Conservation (phyloP, 2,113 vertebrate species). For the Amazona guildingii region DNA sequence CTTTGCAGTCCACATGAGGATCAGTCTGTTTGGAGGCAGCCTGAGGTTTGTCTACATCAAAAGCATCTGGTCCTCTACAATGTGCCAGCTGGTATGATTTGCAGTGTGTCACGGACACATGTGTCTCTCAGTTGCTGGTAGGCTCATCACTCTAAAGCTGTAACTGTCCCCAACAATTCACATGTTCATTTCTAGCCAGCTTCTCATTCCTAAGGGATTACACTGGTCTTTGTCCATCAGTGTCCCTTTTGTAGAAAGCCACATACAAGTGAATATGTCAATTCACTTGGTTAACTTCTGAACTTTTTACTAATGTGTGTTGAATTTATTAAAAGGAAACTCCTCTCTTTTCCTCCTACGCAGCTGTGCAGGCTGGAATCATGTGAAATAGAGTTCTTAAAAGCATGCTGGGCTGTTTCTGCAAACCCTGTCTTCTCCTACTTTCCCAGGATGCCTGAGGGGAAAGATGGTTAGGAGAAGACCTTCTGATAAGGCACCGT, state of each 20-base stretch:
- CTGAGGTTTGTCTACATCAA: background rate
- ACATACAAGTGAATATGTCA: background rate
- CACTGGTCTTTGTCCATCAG: background rate
- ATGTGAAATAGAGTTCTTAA: background rate
- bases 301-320: background rate
- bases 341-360: background rate
- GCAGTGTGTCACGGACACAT: background rate
- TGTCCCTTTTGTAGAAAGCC: background rate
- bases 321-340: background rate
- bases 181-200: background rate
- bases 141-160: background rate
- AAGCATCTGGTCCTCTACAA: background rate
- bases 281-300: slow-evolving; percentile 37
- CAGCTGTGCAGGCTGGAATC: background rate
- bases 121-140: fast-evolving
- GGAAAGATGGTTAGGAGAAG: background rate
- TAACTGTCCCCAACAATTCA: background rate
- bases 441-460: background rate
- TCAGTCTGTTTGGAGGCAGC: background rate
- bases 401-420: background rate
- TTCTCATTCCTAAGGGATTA: slow-evolving; percentile 41
- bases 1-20: background rate
- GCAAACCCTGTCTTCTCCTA: background rate
- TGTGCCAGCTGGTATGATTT: background rate
- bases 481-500: background rate